phyloP scores from a whole-genome alignment of 2,888 invertebrate genomes.

The Emmelina monodactyla region DNA sequence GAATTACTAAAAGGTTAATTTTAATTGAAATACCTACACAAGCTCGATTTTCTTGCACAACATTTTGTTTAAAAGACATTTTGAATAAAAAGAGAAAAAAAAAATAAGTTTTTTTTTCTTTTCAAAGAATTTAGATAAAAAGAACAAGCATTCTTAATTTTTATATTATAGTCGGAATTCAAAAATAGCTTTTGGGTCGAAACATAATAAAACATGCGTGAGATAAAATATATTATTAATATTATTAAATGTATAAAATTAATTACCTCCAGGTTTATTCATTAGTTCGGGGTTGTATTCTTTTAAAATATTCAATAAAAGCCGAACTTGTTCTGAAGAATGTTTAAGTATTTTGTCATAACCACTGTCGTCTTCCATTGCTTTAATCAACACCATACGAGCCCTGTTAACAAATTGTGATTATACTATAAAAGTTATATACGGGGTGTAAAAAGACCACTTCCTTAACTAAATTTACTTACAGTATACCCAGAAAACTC shows the following conservation, averaged over 20 bases:
- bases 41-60: no score
- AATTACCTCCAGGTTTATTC: constrained; percentile 26
- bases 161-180: constrained; percentile 15
- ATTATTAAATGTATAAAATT: not conserved
- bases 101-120: no score
- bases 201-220: constrained; percentile 22
- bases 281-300: constrained; percentile 49
- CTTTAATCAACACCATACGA: constrained; percentile 54
- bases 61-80: no score
- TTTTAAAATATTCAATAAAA: constrained; percentile 69
- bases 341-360: constrained; percentile 58
- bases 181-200: not conserved
- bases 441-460: no score
- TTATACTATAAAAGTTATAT: not conserved
- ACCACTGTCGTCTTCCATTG: constrained; percentile 47
- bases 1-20: no score
- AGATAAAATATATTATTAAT: constrained; percentile 18
- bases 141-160: no score
- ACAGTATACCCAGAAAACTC: no score
- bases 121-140: no score
- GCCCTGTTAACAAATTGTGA: constrained; percentile 25
- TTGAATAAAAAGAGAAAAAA: no score
- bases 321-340: constrained; percentile 71
- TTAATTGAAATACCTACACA: no score
- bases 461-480: no score